Evolutionary conservation across 2,113 vertebrate species (phyloP), one percentile per base, ranked within the genome.

Genomic region (Melanotaenia duboulayi): DNA sequence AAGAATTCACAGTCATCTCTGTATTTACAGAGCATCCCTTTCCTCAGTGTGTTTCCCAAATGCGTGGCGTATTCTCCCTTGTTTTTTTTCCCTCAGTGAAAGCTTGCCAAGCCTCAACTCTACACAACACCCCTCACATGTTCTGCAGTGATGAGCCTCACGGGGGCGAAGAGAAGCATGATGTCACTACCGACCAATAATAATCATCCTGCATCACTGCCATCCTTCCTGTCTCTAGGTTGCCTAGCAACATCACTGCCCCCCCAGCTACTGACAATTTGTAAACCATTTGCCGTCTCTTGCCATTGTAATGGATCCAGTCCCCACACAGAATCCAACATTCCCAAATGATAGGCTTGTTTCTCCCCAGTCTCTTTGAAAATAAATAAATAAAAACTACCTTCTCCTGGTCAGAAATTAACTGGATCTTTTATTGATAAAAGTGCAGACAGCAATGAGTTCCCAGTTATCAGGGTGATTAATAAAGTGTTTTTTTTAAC

Each of bases 121-220:
- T 40, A 66, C 79, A 86, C 83, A 87, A 83, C 80, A 87, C 80
- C 84, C 89, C 82, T 87, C 78, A 88, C 87, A 90, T 84, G 81
- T 82, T 91, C 87, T 85, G 90, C 90, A 90, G 87, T 58, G 84
- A 89, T 88, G 71, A 86, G 89, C 84, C 85, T 90, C 87, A 81
- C 84, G 72, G 82, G 68, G 57, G 37, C 19, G 60, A 61, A 32
- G 58, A 67, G 40, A 63, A 64, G 76, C 74, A 92, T 94, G 93
- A 95, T 93, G 93, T 95, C 90, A 95, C 91, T 82, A 88, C 83
- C 75, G 87, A 79, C 94, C 94, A 95, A 94, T 95, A 92, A 91
- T 85, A 90, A 90, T 91, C 87, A 80, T 71, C 85, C 93, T 91
- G 91, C 92, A 94, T 92, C 85, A 90, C 82, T 54, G 82, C 88